Evolutionary conservation across 2,797 vertebrate species (phyloP).

Genomic region (Morelia viridis): DNA sequence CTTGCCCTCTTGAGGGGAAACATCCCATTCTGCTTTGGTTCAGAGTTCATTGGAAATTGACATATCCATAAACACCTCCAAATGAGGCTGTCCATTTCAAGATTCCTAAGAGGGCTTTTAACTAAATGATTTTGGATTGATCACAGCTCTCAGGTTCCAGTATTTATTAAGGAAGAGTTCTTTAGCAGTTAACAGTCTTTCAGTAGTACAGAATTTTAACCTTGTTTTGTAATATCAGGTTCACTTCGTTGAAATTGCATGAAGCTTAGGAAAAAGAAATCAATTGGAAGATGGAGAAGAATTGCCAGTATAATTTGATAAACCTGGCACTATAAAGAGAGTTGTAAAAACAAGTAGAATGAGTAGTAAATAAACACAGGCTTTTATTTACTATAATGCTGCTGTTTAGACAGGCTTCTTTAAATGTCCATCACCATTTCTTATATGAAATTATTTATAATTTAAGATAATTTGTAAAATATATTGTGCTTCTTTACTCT

Average conservation of each 20-base stretch:
- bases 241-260: background rate
- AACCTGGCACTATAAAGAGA: background rate
- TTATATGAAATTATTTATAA: background rate
- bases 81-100: background rate
- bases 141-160: background rate
- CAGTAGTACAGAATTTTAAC: background rate
- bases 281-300: background rate
- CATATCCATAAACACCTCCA: conserved; percentile 2
- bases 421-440: background rate
- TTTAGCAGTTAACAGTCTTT: background rate
- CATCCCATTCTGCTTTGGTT: background rate
- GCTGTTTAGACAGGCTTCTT: background rate
- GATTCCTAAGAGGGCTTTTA: background rate
- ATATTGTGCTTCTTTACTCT: background rate
- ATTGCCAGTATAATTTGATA: background rate
- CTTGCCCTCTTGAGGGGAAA: background rate
- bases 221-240: background rate
- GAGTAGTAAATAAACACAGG: background rate
- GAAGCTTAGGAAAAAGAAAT: background rate
- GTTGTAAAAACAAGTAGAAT: background rate
- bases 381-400: background rate
- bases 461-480: background rate
- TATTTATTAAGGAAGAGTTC: background rate
- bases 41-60: background rate
- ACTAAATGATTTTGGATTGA: background rate